Evolutionary conservation across 2,113 vertebrate genomes (phyloP).

Genomic region (Pelecanus crispus): DNA sequence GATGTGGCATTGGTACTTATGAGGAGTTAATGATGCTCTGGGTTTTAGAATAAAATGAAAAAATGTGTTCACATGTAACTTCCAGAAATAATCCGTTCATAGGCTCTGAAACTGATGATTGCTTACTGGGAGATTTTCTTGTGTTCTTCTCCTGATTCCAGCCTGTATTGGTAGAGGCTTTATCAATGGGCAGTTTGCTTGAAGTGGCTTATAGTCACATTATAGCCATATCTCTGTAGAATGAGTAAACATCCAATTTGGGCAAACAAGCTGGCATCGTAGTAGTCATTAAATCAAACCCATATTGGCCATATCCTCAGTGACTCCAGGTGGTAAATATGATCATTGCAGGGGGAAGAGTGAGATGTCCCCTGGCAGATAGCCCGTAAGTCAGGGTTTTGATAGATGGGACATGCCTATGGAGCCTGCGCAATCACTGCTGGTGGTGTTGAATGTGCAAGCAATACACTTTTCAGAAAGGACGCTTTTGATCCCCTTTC

Average conservation of each 20-base stretch:
- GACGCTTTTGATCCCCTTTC: neutral
- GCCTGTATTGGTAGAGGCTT: neutral
- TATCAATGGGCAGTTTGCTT: neutral
- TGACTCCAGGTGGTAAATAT: neutral
- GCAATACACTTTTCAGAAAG: accelerated
- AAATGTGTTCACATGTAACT: neutral
- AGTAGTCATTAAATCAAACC: neutral
- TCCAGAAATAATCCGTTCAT: neutral
- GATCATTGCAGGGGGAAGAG: neutral
- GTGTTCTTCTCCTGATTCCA: neutral
- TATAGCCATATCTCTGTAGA: neutral
- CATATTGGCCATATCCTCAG: accelerated
- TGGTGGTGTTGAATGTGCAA: neutral
- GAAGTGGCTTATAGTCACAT: neutral
- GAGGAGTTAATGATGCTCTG: neutral
- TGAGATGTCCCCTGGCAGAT: neutral
- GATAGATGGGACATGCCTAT: accelerated
- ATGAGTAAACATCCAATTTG: neutral
- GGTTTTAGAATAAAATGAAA: neutral
- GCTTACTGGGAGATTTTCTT: neutral
- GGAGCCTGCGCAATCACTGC: neutral
- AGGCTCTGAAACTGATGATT: neutral
- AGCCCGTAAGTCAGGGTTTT: neutral
- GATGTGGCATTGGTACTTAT: neutral
- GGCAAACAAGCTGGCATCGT: neutral